Evolutionary conservation across 2,113 vertebrate species (phyloP).

Genomic region (human): GRCh38 chr1:60618001-60618500

Average conservation of each 20-base stretch:
- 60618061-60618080: background rate
- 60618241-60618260: background rate
- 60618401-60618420: background rate
- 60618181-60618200: background rate
- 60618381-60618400: background rate
- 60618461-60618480: background rate
- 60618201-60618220: background rate
- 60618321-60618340: background rate
- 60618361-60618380: background rate
- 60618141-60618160: background rate
- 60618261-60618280: background rate
- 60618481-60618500: background rate
- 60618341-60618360: background rate
- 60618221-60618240: constrained; percentile 27
- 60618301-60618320: background rate
- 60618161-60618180: background rate
- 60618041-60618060: background rate
- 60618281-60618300: background rate
- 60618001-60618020: background rate
- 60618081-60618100: background rate
- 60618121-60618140: background rate
- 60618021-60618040: background rate
- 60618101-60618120: background rate
- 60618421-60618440: background rate
- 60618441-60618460: background rate